Conservation (phyloP, 2,113 vertebrate genomes). For the Rattus norvegicus region GRCr8 NC_086024.1:124649001-124649500, state of each 20-base stretch:
- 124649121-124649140: background rate
- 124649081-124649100: background rate
- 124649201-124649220: background rate
- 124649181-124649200: background rate
- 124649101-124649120: background rate
- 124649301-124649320: background rate
- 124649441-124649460: conserved; percentile 49
- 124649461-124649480: conserved; percentile 5
- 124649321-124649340: conserved; percentile 50
- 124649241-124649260: background rate
- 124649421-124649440: conserved; percentile 45
- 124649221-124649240: background rate
- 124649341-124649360: conserved; percentile 41
- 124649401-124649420: conserved; percentile 52
- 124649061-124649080: background rate
- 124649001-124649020: background rate
- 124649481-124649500: conserved; percentile 41
- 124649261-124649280: background rate
- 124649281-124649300: background rate
- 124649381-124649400: conserved; percentile 53
- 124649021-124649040: background rate
- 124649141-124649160: no score
- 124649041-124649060: background rate
- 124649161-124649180: background rate
- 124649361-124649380: no score